Evolutionary conservation across 2,797 vertebrate species (phyloP), one percentile per base, ranked within the genome.

Genomic region (Liparis tanakae): DNA sequence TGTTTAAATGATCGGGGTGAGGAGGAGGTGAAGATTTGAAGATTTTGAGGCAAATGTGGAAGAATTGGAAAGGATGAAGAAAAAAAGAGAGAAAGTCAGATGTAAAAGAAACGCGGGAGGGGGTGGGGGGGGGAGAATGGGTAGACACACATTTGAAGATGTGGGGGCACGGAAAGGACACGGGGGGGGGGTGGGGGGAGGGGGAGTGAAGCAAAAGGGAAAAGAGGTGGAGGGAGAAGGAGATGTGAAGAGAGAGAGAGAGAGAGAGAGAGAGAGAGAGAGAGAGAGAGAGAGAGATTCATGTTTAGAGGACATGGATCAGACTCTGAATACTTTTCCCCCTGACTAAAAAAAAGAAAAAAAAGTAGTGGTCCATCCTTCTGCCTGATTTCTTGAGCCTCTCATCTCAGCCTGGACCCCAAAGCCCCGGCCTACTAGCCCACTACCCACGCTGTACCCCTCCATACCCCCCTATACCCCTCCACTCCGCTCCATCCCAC

Each of bases 1-100:
- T 81, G 72, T 84, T 77, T 76, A 85, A 90, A 87, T 84, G 67
- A 82, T 70, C 22, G 1, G 78, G 79, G 87, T 88, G 78, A 87
- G 55, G 1, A 72, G 78, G 79, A 85, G 82, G 83, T 83, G 80
- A 86, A 70, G 75, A 87, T 43, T 30, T 30, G 59, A 61, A 80
- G 70, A 87, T 85, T 85, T 30, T 70, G 59, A 86, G 71, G 69
- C 71, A 76, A 69, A 76, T 76, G 80, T 87, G 74, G 87, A 85
- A 77, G 85, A 83, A 77, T 75, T 30, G 25, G 63, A 80, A 80
- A 73, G 60, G 59, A 70, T 54, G 54, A 37, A 77, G 63, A 70
- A 74, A 77, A 61, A 70, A 74, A 68, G 48, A 76, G 44, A 75
- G 63, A 76, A 18, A 85, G 60, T 69, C 56, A 83, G 76, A 84